Conservation (phyloP, 2,888 invertebrate species). For the Cordylochernes scorpioides region DNA sequence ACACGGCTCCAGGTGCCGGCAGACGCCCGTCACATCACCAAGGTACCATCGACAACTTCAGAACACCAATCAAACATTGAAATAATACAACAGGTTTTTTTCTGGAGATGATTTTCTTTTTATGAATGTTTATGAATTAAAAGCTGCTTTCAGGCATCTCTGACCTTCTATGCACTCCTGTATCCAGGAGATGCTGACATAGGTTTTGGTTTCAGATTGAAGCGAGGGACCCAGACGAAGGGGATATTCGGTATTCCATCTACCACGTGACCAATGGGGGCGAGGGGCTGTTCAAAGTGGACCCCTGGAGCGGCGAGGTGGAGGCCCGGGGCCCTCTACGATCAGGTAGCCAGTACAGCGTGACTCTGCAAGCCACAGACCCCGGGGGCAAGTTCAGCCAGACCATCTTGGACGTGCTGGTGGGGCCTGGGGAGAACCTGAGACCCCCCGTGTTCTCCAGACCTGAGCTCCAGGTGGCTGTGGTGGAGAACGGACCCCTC, state of each 20-base stretch:
- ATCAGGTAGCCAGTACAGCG: constrained; percentile 64
- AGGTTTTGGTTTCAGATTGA: constrained; percentile 31
- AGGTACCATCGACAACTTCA: constrained; percentile 3
- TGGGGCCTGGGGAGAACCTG: constrained; percentile 53
- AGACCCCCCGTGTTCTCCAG: constrained; percentile 52
- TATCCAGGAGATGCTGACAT: too few species aligned
- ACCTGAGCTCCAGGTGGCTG: constrained; percentile 48
- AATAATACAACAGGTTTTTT: too few species aligned
- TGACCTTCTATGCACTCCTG: too few species aligned
- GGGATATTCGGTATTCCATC: constrained; percentile 51
- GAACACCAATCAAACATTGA: too few species aligned
- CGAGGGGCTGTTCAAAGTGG: constrained; percentile 52
- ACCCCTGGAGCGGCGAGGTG: constrained; percentile 40
- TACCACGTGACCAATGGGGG: constrained; percentile 77
- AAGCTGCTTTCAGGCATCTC: too few species aligned
- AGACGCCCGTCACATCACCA: constrained; percentile 9
- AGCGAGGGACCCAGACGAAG: constrained; percentile 59
- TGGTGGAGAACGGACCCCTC: constrained; percentile 64
- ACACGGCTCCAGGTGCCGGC: constrained; percentile 38
- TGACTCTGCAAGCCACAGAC: constrained; percentile 40
- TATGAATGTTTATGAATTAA: neutral
- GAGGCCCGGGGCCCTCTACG: constrained; percentile 50
- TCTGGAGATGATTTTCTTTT: too few species aligned
- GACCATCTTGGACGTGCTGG: constrained; percentile 55
- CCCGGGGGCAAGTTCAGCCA: constrained; percentile 29